Percentiles rank a stretch among this genome's conserved stretches.
phyloP scores from a whole-genome alignment of 2,797 vertebrate species.

The Tokudaia muenninki region DNA sequence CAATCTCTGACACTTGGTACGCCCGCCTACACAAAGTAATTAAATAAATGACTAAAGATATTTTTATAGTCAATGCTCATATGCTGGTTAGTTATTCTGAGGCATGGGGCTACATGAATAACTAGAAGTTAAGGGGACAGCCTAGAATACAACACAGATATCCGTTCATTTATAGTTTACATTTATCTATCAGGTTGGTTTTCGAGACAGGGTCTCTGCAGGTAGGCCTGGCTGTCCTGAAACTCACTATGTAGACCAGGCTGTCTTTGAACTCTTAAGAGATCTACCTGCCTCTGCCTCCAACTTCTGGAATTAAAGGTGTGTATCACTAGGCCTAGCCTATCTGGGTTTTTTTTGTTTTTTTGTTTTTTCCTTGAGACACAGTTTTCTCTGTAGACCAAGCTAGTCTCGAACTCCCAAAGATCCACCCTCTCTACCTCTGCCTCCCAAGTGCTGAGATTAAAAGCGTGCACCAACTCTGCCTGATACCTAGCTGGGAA shows the following conservation, averaged over 20 bases:
- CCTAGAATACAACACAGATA: background rate
- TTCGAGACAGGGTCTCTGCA: background rate
- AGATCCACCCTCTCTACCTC: background rate
- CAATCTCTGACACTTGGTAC: too few relatives aligned
- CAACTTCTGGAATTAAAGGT: background rate
- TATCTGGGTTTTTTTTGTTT: background rate
- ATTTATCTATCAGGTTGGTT: background rate
- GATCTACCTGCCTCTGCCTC: background rate
- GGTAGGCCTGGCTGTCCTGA: background rate
- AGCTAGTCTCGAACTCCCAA: background rate
- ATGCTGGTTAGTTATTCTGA: background rate
- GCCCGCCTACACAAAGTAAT: background rate
- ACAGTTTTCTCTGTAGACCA: background rate
- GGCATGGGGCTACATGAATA: background rate
- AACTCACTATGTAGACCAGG: background rate
- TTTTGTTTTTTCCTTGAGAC: background rate
- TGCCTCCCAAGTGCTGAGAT: background rate
- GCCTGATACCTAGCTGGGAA: background rate
- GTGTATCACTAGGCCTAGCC: background rate
- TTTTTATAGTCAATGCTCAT: background rate
- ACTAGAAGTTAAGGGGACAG: background rate
- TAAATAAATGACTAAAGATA: background rate
- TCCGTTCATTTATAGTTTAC: background rate
- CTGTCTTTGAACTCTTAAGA: background rate
- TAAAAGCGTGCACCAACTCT: background rate